Evolutionary conservation across 2,888 invertebrate genomes (phyloP).

Genomic region (Caenorhabditis zanzibari): DNA sequence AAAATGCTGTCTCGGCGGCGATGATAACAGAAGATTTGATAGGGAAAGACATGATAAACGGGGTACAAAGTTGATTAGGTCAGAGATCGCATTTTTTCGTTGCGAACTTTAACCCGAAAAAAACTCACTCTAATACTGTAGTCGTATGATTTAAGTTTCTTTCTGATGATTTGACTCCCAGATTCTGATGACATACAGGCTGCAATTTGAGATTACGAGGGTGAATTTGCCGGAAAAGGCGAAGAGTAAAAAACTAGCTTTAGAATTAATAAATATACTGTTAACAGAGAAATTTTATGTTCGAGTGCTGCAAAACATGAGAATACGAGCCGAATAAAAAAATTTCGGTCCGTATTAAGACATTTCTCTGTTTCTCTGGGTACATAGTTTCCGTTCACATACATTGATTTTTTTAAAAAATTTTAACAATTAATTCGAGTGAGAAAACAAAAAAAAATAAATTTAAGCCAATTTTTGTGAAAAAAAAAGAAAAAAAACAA

Average conservation of each 20-base stretch:
- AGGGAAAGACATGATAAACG: conserved; percentile 13
- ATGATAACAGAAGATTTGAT: conserved; percentile 27
- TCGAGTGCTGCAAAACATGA: no score
- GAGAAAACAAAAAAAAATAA: background rate
- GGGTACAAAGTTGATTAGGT: conserved; percentile 21
- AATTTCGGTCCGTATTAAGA: no score
- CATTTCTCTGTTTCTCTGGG: no score
- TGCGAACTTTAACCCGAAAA: background rate
- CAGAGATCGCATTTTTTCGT: conserved; percentile 23
- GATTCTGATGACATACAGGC: conserved; percentile 42
- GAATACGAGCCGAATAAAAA: no score
- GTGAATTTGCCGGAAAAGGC: no score
- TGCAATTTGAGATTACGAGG: conserved; percentile 13
- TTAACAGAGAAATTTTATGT: no score
- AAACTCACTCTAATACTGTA: conserved; percentile 55
- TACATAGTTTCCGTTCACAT: no score
- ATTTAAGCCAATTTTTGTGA: background rate
- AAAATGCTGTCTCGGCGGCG: conserved; percentile 11
- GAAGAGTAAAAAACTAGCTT: background rate
- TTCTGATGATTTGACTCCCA: conserved; percentile 10
- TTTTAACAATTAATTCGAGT: background rate
- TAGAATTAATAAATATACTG: background rate
- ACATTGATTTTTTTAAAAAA: no score
- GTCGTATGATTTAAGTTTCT: conserved; percentile 60
- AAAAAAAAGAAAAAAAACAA: conserved; percentile 11